Base-by-base conservation (phyloP, 2,797 vertebrate genomes). In the Coluber constrictor region DNA sequence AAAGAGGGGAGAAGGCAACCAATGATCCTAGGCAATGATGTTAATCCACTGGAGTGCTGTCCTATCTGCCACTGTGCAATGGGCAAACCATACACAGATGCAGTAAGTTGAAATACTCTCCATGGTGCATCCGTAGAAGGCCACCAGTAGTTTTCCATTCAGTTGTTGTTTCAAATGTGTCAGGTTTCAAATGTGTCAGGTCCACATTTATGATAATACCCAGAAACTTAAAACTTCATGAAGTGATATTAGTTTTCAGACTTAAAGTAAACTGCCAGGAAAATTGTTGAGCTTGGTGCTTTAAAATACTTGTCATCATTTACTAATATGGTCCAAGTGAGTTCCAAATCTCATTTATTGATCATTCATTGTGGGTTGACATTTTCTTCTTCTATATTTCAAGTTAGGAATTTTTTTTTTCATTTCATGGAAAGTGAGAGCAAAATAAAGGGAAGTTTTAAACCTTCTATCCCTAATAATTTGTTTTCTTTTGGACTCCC, bases 381-480 rank as follows among this genome's bases (percentile, higher is more conserved):
- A 43, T 43, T 79, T 74, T 20, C 7, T 79, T 79, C 7, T 79
- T 79, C 16, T 20, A 5, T 20, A 79, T 79, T 37, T 79, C 16
- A 43, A 79, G 3, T 10, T 37, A 43, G 32, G n/a, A 37, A 79
- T 0, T 66, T 43, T 32, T 70, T 32, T 16, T 3, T 3, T 0
- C 2, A 3, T 37, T 32, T 37, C 2, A n/a, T 37, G 16, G 1
- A 32, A 20, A 37, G 0, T 20, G 0, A 3, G 16, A 74, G 70
- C 23, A 23, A 79, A 79, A 43, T 10, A 20, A 79, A 13, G 18
- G 32, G 3, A 79, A 37, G 3, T 43, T 23, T 79, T 43, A 79
- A 79, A 11, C 0, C 3, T 23, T 79, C 11, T 23, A 79, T 43
- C 37, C 3, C 9, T 43, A 37, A 43, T 23, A 3, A 37, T 10